These are phyloP conservation scores for Acronicta leporina DNA, from an alignment of 2,888 invertebrate genomes.

Conservation along the genomic window DNA sequence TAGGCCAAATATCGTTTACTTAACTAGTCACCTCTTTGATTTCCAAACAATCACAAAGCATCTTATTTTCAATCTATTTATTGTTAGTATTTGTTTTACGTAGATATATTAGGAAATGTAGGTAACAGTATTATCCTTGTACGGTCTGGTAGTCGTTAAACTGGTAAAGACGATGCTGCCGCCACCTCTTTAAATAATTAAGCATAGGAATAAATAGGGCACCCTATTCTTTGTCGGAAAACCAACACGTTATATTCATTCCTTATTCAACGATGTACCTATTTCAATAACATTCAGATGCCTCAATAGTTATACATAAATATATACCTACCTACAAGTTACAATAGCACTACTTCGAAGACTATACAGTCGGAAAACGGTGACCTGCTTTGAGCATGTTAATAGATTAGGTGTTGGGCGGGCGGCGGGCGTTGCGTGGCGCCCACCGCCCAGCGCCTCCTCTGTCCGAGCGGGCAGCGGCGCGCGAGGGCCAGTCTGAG, in stretches of 20 bases:
- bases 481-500: conserved; percentile 78
- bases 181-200: too few species aligned
- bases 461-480: conserved; percentile 79
- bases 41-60: too few species aligned
- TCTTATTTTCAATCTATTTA: too few species aligned
- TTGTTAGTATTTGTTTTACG: too few species aligned
- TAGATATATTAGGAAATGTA: too few species aligned
- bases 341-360: conserved; percentile 33
- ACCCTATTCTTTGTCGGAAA: too few species aligned
- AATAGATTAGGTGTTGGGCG: conserved; percentile 78
- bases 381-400: conserved; percentile 82
- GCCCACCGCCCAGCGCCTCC: conserved; percentile 71
- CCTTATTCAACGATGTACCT: conserved; percentile 47
- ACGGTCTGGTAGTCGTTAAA: too few species aligned
- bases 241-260: not conserved
- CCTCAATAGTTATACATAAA: conserved; percentile 11
- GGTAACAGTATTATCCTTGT: too few species aligned
- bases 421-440: conserved; percentile 68
- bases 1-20: too few species aligned
- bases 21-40: too few species aligned
- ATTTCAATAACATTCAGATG: conserved; percentile 50
- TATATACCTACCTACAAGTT: conserved; percentile 34
- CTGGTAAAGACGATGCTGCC: too few species aligned
- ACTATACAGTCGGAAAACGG: conserved; percentile 65
- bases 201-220: too few species aligned